Evolutionary conservation across 2,888 invertebrate species (phyloP), one percentile per base, ranked within the genome.

Genomic region (Pristionchus maxplancki): DNA sequence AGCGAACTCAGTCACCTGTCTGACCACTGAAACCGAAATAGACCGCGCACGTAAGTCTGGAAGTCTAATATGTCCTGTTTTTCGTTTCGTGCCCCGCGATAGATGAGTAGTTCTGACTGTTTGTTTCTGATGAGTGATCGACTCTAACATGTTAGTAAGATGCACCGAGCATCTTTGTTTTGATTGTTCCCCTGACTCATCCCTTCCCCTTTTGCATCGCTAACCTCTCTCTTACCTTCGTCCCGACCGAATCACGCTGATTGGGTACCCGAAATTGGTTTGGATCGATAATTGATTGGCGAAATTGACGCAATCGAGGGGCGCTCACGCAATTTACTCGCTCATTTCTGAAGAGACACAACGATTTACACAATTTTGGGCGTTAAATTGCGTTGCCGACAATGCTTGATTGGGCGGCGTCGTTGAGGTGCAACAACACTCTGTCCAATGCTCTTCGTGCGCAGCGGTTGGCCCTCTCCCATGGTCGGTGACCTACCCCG

Each of bases 111-210:
- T 71, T 71, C 71, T 64, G 28, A 71, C 20, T 71, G 37, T 71
- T 71, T 71, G 71, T 71, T 71, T 37, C 71, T 37, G 71, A 37
- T 71, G 71, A 71, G 17, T 37, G 71, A 71, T 71, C 71, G 11
- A 34, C 67, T 34, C 28, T 17, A 15, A 1, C 11, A 11, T 71
- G 37, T 71, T 71, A 71, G 71, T 71, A 71, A 71, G 34, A 37
- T 71, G 71, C 71, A 71, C 78, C 40, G n/a, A 1, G 40, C 40
- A 17, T 74, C 71, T 28, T 78, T 78, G 78, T 78, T 78, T 78
- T 78, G 78, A 78, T 78, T 78, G 78, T 78, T 78, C 78, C 78
- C 78, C 28, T 78, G 78, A 78, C 28, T 71, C 71, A 71, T 34
- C 34, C 34, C n/a, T n/a, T n/a, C 34, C 20, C 34, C 64, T 67